Conservation (phyloP, 2,888 invertebrate species). For the Laspeyria flexula region DNA sequence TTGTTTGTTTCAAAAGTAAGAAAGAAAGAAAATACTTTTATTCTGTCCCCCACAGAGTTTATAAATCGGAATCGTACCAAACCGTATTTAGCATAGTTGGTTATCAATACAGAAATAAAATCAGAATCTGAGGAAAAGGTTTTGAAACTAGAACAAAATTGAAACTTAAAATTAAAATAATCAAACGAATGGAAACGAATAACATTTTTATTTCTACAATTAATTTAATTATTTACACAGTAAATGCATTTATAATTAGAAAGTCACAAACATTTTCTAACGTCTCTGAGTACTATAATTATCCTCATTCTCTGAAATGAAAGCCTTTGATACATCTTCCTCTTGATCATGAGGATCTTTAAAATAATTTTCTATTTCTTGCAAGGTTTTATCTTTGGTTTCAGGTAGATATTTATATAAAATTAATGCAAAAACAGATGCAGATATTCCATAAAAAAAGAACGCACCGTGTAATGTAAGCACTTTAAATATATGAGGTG, state of each 20-base stretch:
- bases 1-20: too few species aligned
- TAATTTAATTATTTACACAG: constrained; percentile 31
- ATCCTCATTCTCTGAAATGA: constrained; percentile 39
- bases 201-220: constrained; percentile 24
- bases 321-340: constrained; percentile 36
- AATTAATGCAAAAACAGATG: constrained; percentile 52
- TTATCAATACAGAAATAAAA: too few species aligned
- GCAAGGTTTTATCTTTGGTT: constrained; percentile 61
- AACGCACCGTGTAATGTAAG: constrained; percentile 62
- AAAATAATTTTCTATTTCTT: constrained; percentile 60
- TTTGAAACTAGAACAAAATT: constrained; percentile 6
- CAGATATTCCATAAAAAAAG: constrained; percentile 53
- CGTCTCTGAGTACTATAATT: constrained; percentile 31
- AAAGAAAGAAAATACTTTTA: too few species aligned
- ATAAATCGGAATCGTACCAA: too few species aligned
- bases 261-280: constrained; percentile 25
- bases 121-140: constrained; percentile 5
- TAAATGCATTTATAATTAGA: constrained; percentile 38
- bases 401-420: constrained; percentile 58
- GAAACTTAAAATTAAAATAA: constrained; percentile 16
- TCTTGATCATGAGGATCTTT: constrained; percentile 37
- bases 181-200: constrained; percentile 18
- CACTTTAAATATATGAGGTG: constrained; percentile 55
- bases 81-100: too few species aligned
- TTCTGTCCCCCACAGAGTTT: too few species aligned